These are phyloP conservation scores for Listronotus oregonensis DNA, from an alignment of 1,140 invertebrate genomes.

Conservation along the genomic window DNA sequence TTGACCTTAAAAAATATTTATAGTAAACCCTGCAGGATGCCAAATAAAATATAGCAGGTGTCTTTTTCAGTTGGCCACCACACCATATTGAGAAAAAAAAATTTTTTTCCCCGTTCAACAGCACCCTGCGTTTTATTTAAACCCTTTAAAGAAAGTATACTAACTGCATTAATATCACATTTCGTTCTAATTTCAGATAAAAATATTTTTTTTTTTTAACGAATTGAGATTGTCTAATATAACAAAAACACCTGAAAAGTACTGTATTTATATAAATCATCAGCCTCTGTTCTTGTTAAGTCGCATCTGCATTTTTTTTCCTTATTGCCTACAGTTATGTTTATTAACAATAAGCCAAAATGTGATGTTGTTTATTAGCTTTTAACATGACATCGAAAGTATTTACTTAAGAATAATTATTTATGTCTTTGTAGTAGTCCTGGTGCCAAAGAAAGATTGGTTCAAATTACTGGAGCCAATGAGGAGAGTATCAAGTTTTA, in stretches of 20 bases:
- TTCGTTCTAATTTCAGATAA: constrained; percentile 4
- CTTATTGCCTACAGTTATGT: constrained; percentile 9
- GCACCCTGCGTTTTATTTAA: no score
- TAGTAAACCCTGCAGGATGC: no score
- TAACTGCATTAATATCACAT: constrained; percentile 4
- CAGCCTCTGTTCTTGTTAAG: constrained; percentile 1
- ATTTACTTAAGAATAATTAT: background rate
- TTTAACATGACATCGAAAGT: background rate
- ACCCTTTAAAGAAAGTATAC: no score
- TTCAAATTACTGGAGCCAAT: constrained; percentile 89
- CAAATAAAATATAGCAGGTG: no score
- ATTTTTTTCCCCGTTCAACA: no score
- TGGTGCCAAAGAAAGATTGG: constrained; percentile 88
- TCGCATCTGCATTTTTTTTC: constrained; percentile 11
- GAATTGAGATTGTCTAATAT: background rate
- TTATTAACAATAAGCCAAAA: background rate
- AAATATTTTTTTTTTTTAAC: background rate
- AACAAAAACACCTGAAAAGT: background rate
- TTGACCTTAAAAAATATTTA: no score
- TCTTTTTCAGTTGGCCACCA: no score
- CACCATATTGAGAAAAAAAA: no score
- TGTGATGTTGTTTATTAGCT: background rate
- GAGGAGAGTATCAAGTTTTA: constrained; percentile 88
- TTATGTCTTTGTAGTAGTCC: constrained; percentile 75
- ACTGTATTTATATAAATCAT: background rate